These are phyloP conservation scores for Yasuhikotakia modesta DNA, from an alignment of 2,797 vertebrate species.

Conservation along the genomic window DNA sequence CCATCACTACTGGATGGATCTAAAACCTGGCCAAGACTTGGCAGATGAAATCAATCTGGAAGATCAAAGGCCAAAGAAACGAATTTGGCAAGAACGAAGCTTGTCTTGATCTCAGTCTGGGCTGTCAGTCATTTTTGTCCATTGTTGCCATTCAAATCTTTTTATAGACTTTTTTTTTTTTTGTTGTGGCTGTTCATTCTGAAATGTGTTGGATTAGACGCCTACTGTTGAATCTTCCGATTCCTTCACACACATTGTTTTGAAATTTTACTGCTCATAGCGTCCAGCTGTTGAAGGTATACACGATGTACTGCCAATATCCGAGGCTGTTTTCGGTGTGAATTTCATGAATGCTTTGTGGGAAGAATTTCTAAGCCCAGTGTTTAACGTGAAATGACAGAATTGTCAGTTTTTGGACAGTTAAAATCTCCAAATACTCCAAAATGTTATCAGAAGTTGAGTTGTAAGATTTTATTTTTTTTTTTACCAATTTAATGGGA, in stretches of 20 bases:
- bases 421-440: no score
- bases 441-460: no score
- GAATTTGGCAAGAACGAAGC: conserved; percentile 30
- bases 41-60: conserved; percentile 61
- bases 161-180: conserved; percentile 54
- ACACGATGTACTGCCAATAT: neutral
- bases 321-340: neutral
- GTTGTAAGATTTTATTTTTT: neutral
- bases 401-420: neutral
- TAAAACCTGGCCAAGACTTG: conserved; percentile 48
- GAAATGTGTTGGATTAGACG: neutral
- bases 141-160: conserved; percentile 13
- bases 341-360: neutral
- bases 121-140: conserved; percentile 50
- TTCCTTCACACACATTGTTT: neutral
- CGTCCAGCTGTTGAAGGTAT: neutral
- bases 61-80: conserved; percentile 64
- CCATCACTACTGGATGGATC: conserved; percentile 27
- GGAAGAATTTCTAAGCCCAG: neutral
- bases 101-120: conserved; percentile 63
- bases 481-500: neutral
- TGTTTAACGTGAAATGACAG: neutral
- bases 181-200: neutral
- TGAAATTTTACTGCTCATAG: neutral
- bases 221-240: neutral